A percentile compares a stretch with the other conserved stretches of the same genome.
phyloP scores from a whole-genome alignment of 2,797 vertebrate species.

The Mus spretus region DNA sequence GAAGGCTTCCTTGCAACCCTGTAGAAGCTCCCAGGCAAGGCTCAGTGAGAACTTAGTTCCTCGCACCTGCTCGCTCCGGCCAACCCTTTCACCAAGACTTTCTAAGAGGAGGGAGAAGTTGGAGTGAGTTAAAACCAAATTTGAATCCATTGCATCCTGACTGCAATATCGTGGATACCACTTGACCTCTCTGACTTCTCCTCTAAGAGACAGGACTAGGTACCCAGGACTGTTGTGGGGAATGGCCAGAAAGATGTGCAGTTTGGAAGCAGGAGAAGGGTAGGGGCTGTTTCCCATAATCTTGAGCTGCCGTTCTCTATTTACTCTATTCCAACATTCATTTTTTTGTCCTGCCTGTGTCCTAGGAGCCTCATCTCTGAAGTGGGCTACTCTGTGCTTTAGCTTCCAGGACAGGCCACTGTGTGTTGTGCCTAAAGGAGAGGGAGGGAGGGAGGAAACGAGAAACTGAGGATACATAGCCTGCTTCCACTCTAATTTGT shows the following conservation, averaged over 20 bases:
- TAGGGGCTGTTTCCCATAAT: neutral
- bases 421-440: neutral
- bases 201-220: neutral
- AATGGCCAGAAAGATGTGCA: neutral
- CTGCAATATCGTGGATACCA: neutral
- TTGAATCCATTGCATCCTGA: neutral
- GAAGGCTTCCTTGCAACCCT: neutral
- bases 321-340: neutral
- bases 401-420: neutral
- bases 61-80: neutral
- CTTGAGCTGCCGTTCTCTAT: neutral
- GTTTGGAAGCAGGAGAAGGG: neutral
- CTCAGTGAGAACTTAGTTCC: neutral
- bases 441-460: neutral
- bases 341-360: neutral
- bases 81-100: neutral
- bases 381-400: neutral
- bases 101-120: neutral
- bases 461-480: neutral
- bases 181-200: conserved; percentile 52
- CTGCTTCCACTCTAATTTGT: neutral
- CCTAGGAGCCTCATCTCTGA: neutral
- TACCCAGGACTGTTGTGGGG: no score
- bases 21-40: conserved; percentile 23
- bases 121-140: neutral